Base-by-base conservation (phyloP, 1,140 invertebrate genomes). In the Acarapis woodi region DNA sequence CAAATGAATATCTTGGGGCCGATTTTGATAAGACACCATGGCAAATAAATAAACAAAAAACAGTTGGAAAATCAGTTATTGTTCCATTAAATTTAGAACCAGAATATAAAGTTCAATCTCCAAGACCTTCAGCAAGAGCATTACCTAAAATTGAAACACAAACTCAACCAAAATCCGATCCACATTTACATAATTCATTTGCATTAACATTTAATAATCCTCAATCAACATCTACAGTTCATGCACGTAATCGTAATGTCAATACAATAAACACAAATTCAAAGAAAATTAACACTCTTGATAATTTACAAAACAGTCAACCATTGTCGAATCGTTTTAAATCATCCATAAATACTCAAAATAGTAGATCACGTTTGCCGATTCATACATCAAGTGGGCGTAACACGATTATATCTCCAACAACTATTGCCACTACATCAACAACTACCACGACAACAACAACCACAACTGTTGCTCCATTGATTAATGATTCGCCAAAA, bases 221-320 rank as follows among this genome's bases (percentile, higher is more conserved):
- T n/a, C n/a, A n/a, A n/a, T n/a, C n/a, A n/a, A n/a, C n/a, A n/a
- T n/a, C n/a, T n/a, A n/a, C n/a, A n/a, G n/a, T n/a, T n/a, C 35
- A 21, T 42, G 38, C 15, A 8, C 3, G 4, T 15, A 12, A 29
- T 29, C 4, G 4, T 8, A 15, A 15, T 15, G 15, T 14, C 33
- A 32, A 23, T 18, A 5, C 23, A 20, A 18, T 23, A 1, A 2
- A 32, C 21, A 15, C 38, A 40, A 28, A 36, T 37, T 26, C 19
- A 29, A 32, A 25, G 29, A 19, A 29, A 26, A 23, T 34, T 28
- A 37, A 23, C 28, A 14, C 33, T 21, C 14, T 37, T 37, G 4
- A 35, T 36, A 22, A 36, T 40, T 15, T 39, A 34, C 2, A 32
- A 20, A 24, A 16, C 38, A 18, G 37, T 33, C 38, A 20, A 24